These are phyloP conservation scores for Octodon degus DNA, from an alignment of 2,113 vertebrate species.

Conservation along the genomic window DNA sequence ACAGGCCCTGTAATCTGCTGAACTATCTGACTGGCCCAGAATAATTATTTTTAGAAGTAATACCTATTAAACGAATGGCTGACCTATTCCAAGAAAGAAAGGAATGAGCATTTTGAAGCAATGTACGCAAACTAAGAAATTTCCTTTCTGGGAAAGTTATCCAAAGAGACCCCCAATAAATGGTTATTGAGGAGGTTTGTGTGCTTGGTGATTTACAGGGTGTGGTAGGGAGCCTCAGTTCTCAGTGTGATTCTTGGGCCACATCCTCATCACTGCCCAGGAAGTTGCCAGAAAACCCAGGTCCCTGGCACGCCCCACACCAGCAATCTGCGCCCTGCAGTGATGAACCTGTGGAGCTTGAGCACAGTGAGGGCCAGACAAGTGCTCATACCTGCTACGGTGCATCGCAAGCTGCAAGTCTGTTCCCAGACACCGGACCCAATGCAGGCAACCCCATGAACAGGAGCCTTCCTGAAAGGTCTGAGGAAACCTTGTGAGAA, in stretches of 20 bases:
- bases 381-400: not conserved
- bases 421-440: not conserved
- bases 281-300: not conserved
- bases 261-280: not conserved
- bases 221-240: not conserved
- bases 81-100: not conserved
- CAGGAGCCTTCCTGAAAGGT: not conserved
- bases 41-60: conserved; percentile 9
- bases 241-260: not conserved
- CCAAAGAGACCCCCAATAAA: not conserved
- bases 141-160: not conserved
- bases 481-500: not conserved
- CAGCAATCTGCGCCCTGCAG: not conserved
- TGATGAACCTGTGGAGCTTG: not conserved
- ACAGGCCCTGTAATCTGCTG: too few relatives aligned
- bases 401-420: not conserved
- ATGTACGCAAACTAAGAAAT: not conserved
- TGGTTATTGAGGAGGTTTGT: not conserved
- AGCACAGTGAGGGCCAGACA: not conserved
- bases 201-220: not conserved
- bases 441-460: not conserved
- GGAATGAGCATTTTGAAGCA: not conserved
- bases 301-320: not conserved
- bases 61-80: not conserved
- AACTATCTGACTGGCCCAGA: not conserved